Base-by-base conservation (phyloP, 2,797 vertebrate genomes). In the Iguana delicatissima region DNA sequence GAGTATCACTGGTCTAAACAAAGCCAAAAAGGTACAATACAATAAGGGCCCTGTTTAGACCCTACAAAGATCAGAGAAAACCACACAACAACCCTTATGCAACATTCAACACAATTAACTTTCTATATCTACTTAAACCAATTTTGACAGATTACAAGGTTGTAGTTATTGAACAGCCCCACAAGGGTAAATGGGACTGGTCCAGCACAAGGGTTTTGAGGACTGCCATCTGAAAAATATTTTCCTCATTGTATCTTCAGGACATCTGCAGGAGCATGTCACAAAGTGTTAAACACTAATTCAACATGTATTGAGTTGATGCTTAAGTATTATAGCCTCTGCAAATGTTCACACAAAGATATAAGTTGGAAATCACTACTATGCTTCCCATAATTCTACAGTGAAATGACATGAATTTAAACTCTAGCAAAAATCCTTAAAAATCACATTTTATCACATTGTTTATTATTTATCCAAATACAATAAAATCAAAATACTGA, bases 1-100 rank as follows among this genome's bases (percentile, higher is more conserved):
- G 96, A 96, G 96, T 96, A 96, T 96, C 96, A 96, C 96, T 96
- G 96, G 96, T 96, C 96, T 96, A 96, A 96, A 96, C 96, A 96
- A 96, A 96, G 96, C 96, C 96, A 96, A 96, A 96, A 96, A 96
- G 96, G 96, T 96, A 96, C 96, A 96, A 96, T 96, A 96, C 95
- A 95, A 96, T 96, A 96, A 96, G 96, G 96, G 96, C 95, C 96
- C 95, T 95, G 96, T 96, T 96, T 96, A 87, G 96, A 96, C 96
- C 96, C 96, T 96, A 84, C 94, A 91, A 96, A 95, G 96, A 96
- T 96, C 94, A 96, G 95, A 95, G 95, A 96, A 96, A 96, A 96
- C 96, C 95, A 96, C 94, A 96, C 95, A 96, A 96, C 94, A 95
- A 96, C 95, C 96, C 95, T 96, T 96, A 95, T 94, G 95, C 95